Evolutionary conservation across 2,113 vertebrate genomes (phyloP).

Genomic region (Pelecanoides urinatrix): DNA sequence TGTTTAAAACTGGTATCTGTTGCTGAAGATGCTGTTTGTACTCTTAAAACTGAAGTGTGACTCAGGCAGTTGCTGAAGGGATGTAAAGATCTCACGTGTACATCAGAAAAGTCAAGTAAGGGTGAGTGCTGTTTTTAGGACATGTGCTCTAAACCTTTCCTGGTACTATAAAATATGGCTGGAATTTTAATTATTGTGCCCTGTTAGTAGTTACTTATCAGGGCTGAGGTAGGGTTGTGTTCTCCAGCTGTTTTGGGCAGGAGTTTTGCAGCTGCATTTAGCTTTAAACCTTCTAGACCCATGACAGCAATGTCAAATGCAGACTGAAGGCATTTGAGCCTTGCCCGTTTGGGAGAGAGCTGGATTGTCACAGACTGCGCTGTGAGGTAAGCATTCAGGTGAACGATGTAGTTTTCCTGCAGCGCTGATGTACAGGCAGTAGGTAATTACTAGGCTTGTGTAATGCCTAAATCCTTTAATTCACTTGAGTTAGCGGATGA

Average conservation of each 20-base stretch:
- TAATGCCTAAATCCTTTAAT: background rate
- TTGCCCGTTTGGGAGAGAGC: background rate
- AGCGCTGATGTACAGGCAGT: fast-evolving
- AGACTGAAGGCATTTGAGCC: no score
- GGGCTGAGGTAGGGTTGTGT: background rate
- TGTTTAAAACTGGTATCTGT: background rate
- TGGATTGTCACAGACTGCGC: fast-evolving
- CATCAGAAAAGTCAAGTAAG: no score
- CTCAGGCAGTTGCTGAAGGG: background rate
- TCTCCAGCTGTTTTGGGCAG: background rate
- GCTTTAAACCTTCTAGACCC: background rate
- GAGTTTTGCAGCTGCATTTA: background rate
- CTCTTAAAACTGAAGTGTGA: background rate
- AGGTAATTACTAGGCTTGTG: no score
- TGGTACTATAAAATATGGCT: background rate
- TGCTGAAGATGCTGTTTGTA: background rate
- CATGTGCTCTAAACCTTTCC: background rate
- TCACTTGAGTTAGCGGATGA: background rate
- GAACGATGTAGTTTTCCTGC: background rate
- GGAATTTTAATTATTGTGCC: background rate
- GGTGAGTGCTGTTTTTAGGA: background rate
- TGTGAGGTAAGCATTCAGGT: fast-evolving
- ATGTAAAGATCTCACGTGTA: fast-evolving
- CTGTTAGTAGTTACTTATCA: background rate
- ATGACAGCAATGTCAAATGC: fast-evolving